Percentiles rank a stretch among this genome's conserved stretches.
These are phyloP conservation scores for Trachymyrmex cornetzi DNA, from an alignment of 1,140 invertebrate genomes.

Conservation along the genomic window DNA sequence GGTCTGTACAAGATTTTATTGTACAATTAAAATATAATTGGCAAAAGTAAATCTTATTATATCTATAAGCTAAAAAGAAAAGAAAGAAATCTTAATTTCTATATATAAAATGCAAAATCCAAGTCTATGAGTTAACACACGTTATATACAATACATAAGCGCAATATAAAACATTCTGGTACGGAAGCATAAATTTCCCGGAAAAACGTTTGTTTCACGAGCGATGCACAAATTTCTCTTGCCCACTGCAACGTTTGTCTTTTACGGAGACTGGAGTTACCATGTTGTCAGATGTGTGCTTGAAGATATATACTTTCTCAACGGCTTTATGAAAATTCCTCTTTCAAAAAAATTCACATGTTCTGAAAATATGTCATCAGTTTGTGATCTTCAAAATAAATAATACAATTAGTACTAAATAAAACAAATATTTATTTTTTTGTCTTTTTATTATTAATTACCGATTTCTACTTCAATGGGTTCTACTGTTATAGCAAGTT, in stretches of 20 bases:
- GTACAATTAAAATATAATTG: background rate
- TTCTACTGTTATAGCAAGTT: background rate
- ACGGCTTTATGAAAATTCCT: slow-evolving; percentile 46
- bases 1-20: background rate
- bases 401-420: background rate
- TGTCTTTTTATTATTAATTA: background rate
- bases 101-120: background rate
- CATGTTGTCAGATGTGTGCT: slow-evolving; percentile 43
- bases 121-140: background rate
- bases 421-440: background rate
- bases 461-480: background rate
- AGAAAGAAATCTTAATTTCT: background rate
- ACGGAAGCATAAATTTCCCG: slow-evolving; percentile 24
- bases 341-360: slow-evolving; percentile 11
- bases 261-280: slow-evolving; percentile 39
- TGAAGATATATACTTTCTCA: slow-evolving; percentile 43
- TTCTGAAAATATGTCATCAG: background rate
- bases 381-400: too few species aligned
- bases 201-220: slow-evolving; percentile 37
- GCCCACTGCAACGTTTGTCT: slow-evolving; percentile 17
- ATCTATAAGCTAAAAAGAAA: background rate
- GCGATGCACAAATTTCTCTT: slow-evolving; percentile 52
- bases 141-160: background rate
- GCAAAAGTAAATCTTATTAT: background rate
- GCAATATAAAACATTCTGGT: slow-evolving; percentile 15